Conservation (phyloP, 2,113 vertebrate species). For the Sterrhoptilus dennistouni region DNA sequence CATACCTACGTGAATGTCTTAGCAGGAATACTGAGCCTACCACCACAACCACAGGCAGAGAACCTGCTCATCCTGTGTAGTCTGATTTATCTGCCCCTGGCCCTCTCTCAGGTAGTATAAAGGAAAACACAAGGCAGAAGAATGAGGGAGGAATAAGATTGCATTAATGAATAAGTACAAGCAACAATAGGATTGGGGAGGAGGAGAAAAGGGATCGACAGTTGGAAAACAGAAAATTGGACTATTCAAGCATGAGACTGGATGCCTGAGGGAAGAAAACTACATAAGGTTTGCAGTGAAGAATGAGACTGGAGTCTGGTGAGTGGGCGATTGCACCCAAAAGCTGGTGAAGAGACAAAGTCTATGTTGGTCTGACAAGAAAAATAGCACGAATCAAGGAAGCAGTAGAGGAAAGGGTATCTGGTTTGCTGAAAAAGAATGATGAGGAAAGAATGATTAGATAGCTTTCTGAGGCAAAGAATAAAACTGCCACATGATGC, state of each 20-base stretch:
- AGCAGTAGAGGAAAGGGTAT: not conserved
- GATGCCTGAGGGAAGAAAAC: not conserved
- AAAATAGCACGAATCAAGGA: not conserved
- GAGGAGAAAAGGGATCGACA: not conserved
- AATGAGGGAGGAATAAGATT: not conserved
- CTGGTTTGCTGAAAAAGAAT: not conserved
- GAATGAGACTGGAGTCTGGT: not conserved
- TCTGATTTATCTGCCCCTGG: not conserved
- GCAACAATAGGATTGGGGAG: not conserved
- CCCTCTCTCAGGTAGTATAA: not conserved
- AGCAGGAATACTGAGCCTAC: not conserved
- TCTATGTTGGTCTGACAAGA: not conserved
- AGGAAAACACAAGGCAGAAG: not conserved
- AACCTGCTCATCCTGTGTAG: not conserved
- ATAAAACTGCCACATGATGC: not conserved
- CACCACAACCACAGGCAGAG: not conserved
- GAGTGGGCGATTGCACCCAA: not conserved
- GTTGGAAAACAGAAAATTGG: not conserved
- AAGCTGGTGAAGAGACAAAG: not conserved
- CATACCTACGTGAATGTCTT: rapidly evolving
- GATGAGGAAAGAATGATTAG: not conserved
- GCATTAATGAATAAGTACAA: not conserved
- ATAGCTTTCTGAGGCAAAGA: not conserved
- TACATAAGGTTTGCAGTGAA: not conserved
- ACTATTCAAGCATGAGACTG: not conserved